Conservation (phyloP, 2,888 invertebrate genomes). For the Stegophylla sp. region DNA sequence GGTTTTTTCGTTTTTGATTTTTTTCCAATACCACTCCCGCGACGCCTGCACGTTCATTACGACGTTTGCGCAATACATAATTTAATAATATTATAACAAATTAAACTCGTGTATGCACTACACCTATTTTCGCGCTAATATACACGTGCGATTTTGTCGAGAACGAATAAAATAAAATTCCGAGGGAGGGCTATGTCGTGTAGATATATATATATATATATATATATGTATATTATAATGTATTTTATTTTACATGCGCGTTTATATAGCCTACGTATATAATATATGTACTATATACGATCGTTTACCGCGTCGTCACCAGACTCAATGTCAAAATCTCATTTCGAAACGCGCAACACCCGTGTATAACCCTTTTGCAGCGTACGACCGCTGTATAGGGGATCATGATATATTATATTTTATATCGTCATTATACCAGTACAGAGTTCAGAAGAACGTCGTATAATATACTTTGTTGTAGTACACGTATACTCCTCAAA, state of each 20-base stretch:
- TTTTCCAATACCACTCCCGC: neutral
- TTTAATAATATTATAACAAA: no score
- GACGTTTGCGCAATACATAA: neutral
- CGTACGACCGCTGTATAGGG: neutral
- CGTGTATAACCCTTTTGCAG: neutral
- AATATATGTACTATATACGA: no score
- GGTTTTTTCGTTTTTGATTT: neutral
- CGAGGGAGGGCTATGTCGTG: neutral
- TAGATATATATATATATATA: neutral
- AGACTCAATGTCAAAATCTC: neutral
- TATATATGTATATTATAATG: neutral
- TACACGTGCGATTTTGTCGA: neutral
- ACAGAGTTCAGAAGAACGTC: neutral
- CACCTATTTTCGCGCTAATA: neutral
- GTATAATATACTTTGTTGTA: neutral
- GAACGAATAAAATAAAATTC: conserved; percentile 1
- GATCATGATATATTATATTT: no score
- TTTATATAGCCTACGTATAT: neutral
- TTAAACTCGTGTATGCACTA: neutral
- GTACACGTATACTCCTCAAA: no score
- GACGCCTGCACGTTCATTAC: neutral
- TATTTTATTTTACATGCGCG: neutral
- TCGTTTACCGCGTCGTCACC: neutral
- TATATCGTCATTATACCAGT: neutral
- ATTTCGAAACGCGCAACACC: conserved; percentile 14